These are phyloP conservation scores for Spheniscus humboldti DNA, from an alignment of 2,797 vertebrate genomes.

Conservation along the genomic window DNA sequence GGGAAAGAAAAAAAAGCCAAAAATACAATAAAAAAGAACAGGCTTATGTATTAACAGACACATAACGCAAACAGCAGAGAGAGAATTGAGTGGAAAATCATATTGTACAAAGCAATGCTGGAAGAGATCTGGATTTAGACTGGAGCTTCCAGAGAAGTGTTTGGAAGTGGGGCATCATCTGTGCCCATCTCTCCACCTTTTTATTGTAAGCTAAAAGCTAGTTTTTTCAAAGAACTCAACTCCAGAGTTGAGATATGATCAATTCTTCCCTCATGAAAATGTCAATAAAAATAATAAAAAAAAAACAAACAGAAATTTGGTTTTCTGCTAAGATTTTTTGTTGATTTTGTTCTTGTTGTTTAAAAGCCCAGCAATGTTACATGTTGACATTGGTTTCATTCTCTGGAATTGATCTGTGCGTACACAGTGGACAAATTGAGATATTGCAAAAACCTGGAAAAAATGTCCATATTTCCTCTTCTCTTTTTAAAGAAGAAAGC, in stretches of 20 bases:
- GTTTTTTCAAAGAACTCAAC: not conserved
- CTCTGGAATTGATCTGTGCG: not conserved
- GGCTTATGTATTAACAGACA: conserved; percentile 37
- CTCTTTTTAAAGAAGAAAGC: not conserved
- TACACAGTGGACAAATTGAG: not conserved
- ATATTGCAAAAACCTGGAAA: not conserved
- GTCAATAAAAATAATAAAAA: not conserved
- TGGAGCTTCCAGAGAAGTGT: not conserved
- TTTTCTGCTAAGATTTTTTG: not conserved
- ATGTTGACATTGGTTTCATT: not conserved
- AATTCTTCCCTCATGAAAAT: not conserved
- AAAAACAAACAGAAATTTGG: not conserved
- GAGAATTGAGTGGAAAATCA: not conserved
- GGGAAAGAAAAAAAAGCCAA: not conserved
- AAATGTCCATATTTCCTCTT: not conserved
- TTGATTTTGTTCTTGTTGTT: not conserved
- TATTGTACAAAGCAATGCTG: not conserved
- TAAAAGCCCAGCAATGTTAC: not conserved
- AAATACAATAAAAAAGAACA: conserved; percentile 39
- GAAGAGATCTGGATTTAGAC: not conserved
- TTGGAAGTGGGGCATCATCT: not conserved
- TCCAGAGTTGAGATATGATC: not conserved
- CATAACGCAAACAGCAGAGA: conserved; percentile 17
- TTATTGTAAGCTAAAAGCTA: not conserved
- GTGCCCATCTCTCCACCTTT: not conserved